A percentile compares a stretch with the other conserved stretches of the same genome.
phyloP scores from a whole-genome alignment of 2,113 vertebrate genomes.

The Urocynchramus pylzowi region DNA sequence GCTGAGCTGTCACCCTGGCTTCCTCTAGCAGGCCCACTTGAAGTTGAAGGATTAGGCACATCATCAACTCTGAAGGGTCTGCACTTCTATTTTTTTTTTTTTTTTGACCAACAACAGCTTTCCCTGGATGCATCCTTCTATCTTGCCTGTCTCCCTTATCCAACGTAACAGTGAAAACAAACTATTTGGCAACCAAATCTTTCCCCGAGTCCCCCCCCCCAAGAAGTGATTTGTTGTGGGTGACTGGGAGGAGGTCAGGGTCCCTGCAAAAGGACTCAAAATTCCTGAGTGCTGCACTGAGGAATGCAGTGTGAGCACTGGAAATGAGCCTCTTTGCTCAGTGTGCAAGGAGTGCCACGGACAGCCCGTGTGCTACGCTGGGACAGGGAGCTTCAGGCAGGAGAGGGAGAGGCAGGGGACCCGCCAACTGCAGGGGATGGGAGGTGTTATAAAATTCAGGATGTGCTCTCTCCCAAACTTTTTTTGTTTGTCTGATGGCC shows the following conservation, averaged over 20 bases:
- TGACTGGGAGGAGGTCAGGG: neutral
- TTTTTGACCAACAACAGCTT: neutral
- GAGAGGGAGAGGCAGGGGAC: neutral
- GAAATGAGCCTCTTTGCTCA: neutral
- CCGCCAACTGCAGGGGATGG: neutral
- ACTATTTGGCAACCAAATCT: neutral
- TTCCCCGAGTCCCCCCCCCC: fast-evolving
- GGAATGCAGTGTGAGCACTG: fast-evolving
- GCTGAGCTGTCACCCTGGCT: neutral
- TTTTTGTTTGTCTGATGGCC: constrained; percentile 61
- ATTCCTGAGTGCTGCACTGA: neutral
- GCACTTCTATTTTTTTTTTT: neutral
- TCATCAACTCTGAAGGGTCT: neutral
- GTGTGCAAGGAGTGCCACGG: fast-evolving
- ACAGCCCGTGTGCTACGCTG: fast-evolving
- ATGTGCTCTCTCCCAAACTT: constrained; percentile 40
- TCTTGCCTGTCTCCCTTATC: neutral
- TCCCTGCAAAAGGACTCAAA: neutral
- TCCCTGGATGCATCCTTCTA: fast-evolving
- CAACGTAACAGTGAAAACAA: neutral
- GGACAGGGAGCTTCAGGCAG: neutral
- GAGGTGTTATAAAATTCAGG: constrained; percentile 25
- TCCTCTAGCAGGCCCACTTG: neutral
- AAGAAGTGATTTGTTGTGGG: fast-evolving
- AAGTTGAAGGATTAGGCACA: neutral